phyloP scores from a whole-genome alignment of 2,888 invertebrate genomes.

The Drosophila birchii region DNA sequence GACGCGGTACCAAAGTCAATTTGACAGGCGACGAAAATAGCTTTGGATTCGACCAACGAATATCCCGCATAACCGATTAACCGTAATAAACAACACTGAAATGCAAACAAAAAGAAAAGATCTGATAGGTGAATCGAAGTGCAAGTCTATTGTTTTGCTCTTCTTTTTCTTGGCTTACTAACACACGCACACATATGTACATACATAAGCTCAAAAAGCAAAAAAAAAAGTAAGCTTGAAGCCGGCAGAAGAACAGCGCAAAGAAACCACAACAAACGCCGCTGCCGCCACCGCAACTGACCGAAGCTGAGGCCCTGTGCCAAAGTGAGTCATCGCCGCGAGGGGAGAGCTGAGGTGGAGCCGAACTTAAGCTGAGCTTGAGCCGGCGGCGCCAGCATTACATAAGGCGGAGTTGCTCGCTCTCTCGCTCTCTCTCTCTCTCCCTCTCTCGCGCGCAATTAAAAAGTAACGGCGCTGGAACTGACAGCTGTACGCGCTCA shows the following conservation, averaged over 20 bases:
- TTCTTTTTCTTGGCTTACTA: not conserved
- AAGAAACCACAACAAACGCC: slow-evolving; percentile 71
- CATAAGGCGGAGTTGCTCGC: slow-evolving; percentile 54
- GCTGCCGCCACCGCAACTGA: slow-evolving; percentile 58
- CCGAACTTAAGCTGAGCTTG: slow-evolving; percentile 12
- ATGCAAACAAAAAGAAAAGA: not conserved
- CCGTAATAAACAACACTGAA: not conserved
- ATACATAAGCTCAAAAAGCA: slow-evolving; percentile 23
- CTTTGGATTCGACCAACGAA: not conserved
- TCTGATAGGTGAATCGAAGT: not conserved
- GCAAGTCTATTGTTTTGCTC: not conserved
- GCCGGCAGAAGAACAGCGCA: slow-evolving; percentile 55
- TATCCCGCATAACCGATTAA: not conserved
- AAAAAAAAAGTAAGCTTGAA: slow-evolving; percentile 54
- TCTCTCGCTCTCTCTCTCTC: not conserved
- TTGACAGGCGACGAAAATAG: not conserved
- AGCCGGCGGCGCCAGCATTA: slow-evolving; percentile 65
- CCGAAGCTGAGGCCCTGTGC: slow-evolving; percentile 14
- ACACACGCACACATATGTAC: not conserved
- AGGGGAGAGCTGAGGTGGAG: slow-evolving; percentile 9
- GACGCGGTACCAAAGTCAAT: slow-evolving; percentile 6
- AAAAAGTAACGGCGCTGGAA: slow-evolving; percentile 74
- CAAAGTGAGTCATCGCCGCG: slow-evolving; percentile 32
- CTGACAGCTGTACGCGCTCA: slow-evolving; percentile 76
- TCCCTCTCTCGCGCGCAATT: slow-evolving; percentile 54